Evolutionary conservation across 2,797 vertebrate species (phyloP).

Genomic region (Amphiprion clarkii): DNA sequence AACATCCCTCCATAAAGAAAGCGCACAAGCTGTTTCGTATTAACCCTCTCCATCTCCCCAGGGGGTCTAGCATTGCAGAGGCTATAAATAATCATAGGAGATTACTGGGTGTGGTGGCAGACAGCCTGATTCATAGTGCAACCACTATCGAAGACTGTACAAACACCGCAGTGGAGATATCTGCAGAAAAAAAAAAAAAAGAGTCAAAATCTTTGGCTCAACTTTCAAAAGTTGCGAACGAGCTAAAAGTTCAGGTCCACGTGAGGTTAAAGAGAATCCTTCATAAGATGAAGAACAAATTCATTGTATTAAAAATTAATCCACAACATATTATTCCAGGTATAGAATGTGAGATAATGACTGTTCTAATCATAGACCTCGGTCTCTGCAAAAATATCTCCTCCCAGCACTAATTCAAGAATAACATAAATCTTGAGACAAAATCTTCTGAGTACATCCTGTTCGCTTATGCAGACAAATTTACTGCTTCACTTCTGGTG

Average conservation of each 20-base stretch:
- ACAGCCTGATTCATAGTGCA: constrained; percentile 50
- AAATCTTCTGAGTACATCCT: background rate
- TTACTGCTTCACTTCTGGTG: background rate
- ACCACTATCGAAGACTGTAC: constrained; percentile 39
- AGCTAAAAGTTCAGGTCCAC: background rate
- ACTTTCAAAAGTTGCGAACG: background rate
- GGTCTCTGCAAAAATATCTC: constrained; percentile 26
- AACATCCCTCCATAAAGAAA: background rate
- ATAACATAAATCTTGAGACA: constrained; percentile 8
- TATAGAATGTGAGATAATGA: constrained; percentile 43
- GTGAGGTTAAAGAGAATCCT: background rate
- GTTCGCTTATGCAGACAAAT: background rate
- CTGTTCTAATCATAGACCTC: constrained; percentile 37
- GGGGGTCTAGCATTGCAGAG: constrained; percentile 45
- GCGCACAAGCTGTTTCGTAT: constrained; percentile 27
- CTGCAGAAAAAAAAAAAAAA: background rate
- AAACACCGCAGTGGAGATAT: constrained; percentile 14
- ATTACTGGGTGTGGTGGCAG: constrained; percentile 63
- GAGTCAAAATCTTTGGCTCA: background rate
- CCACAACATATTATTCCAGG: constrained; percentile 33
- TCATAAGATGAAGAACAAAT: constrained; percentile 19
- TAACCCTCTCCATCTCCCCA: constrained; percentile 45
- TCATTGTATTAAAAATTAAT: constrained; percentile 52
- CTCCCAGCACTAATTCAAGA: constrained; percentile 11
- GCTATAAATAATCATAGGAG: constrained; percentile 69